Conservation (phyloP, 2,797 vertebrate species). For the Halcyon badia region DNA sequence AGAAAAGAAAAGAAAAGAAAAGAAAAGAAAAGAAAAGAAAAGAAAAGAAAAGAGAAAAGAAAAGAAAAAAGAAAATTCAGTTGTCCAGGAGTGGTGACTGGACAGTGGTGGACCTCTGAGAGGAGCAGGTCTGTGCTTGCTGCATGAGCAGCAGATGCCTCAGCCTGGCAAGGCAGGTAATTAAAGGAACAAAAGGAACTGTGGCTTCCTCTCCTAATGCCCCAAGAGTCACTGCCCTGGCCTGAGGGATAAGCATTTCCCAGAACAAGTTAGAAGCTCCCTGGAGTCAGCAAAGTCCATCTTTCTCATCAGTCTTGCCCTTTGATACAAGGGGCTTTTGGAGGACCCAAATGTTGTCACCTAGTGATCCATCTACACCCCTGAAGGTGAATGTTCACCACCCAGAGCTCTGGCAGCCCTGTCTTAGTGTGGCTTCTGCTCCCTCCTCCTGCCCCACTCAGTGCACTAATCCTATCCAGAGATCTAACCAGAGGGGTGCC, state of each 20-base stretch:
- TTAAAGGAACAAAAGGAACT: not conserved
- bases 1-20: rapidly evolving
- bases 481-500: not conserved
- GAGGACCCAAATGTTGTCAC: rapidly evolving
- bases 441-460: not conserved
- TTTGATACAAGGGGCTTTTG: not conserved
- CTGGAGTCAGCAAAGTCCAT: rapidly evolving
- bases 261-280: not conserved
- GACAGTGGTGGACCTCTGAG: not conserved
- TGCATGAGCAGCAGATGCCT: not conserved
- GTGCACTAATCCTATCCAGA: not conserved
- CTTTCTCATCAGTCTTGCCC: not conserved
- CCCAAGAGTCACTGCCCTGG: not conserved
- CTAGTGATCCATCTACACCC: not conserved
- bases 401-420: not conserved
- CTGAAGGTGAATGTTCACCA: not conserved
- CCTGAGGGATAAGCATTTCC: not conserved
- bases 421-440: not conserved
- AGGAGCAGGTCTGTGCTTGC: not conserved
- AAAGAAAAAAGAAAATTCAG: not conserved
- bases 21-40: no score
- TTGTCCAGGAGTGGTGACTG: not conserved
- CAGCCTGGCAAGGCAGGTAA: not conserved
- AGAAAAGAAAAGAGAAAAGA: rapidly evolving
- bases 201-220: not conserved